phyloP scores from a whole-genome alignment of 2,888 invertebrate genomes.

The Campoletis raptor region DNA sequence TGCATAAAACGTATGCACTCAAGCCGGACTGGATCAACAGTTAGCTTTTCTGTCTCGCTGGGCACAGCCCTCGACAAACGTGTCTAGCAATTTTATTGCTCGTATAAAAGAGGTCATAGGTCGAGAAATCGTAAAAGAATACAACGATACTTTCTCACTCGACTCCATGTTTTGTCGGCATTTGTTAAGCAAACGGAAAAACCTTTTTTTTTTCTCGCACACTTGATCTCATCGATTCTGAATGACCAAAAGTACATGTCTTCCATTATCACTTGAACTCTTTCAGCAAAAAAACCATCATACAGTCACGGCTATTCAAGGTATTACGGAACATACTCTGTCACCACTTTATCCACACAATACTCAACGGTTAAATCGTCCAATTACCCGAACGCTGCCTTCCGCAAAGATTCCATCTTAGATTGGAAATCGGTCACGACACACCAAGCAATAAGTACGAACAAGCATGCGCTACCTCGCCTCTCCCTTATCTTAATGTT shows the following conservation, averaged over 20 bases:
- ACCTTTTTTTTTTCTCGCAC: background rate
- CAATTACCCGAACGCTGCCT: constrained; percentile 66
- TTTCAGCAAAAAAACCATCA: constrained; percentile 12
- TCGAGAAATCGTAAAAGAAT: background rate
- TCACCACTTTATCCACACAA: constrained; percentile 4
- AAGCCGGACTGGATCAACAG: constrained; percentile 43
- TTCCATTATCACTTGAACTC: background rate
- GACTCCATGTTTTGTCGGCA: background rate
- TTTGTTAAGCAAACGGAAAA: background rate
- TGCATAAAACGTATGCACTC: background rate
- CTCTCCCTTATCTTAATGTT: constrained; percentile 25
- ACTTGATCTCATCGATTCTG: constrained; percentile 36
- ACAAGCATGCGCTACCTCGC: background rate
- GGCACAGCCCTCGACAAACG: constrained; percentile 29
- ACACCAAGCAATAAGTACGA: constrained; percentile 33
- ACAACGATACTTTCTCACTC: background rate
- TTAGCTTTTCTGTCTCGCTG: constrained; percentile 24
- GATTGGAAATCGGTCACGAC: constrained; percentile 64
- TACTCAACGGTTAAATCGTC: constrained; percentile 61
- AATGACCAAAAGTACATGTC: background rate
- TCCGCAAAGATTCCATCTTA: constrained; percentile 63
- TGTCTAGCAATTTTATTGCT: constrained; percentile 40
- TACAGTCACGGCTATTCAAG: constrained; percentile 29
- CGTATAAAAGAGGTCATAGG: background rate
- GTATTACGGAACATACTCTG: constrained; percentile 33